Percentiles rank a stretch among this genome's conserved stretches.
Conservation (phyloP, 2,113 vertebrate species). For the Alethe diademata region DNA sequence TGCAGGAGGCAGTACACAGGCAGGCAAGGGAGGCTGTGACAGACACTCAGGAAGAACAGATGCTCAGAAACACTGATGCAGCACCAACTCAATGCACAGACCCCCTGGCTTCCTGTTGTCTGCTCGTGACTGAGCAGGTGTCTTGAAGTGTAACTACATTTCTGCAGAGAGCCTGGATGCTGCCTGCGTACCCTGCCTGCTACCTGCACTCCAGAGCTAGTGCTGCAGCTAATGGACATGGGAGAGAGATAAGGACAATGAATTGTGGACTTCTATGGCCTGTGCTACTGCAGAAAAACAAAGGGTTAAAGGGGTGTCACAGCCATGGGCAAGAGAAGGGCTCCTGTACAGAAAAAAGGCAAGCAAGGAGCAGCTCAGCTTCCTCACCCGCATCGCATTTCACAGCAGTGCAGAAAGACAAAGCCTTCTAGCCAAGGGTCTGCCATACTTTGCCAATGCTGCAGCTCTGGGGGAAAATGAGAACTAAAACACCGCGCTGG, state of each 20-base stretch:
- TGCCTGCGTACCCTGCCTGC: rapidly evolving
- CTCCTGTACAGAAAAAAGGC: background rate
- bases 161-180: background rate
- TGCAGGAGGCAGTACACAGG: background rate
- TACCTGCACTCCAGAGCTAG: background rate
- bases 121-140: background rate
- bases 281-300: background rate
- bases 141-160: background rate
- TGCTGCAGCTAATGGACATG: rapidly evolving
- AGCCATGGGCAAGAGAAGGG: background rate
- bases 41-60: background rate
- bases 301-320: background rate
- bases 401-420: background rate
- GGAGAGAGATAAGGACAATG: background rate
- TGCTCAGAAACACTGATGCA: background rate
- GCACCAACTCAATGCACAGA: background rate
- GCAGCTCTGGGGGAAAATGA: background rate
- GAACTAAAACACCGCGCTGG: background rate
- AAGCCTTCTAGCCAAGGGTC: background rate
- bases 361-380: background rate
- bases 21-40: background rate
- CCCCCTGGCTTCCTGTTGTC: background rate
- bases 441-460: background rate
- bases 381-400: background rate
- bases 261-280: background rate